phyloP scores from a whole-genome alignment of 2,797 vertebrate species.

The Pempheris klunzingeri region DNA sequence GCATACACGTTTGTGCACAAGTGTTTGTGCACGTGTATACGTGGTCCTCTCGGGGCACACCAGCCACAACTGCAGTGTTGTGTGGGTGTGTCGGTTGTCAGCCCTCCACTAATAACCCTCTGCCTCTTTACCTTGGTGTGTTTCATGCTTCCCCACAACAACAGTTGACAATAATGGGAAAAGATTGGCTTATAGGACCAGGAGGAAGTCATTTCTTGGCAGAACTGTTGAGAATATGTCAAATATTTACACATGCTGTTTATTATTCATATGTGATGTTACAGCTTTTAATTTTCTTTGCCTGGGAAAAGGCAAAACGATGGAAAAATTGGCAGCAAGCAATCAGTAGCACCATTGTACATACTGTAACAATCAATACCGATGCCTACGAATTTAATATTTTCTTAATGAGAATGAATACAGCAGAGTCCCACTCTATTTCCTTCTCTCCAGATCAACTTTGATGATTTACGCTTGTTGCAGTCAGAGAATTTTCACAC shows the following conservation, averaged over 20 bases:
- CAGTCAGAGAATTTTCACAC: conserved; percentile 23
- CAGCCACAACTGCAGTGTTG: conserved; percentile 68
- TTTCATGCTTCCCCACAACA: conserved; percentile 67
- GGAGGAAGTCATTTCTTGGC: conserved; percentile 1
- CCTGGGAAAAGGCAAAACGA: too few species aligned
- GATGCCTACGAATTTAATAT: not conserved
- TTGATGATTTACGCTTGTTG: conserved; percentile 24
- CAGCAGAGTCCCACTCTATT: not conserved
- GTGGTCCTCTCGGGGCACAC: conserved; percentile 45
- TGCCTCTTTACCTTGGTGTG: conserved; percentile 56
- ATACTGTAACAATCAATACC: not conserved
- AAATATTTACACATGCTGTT: conserved; percentile 14
- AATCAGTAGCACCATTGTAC: not conserved
- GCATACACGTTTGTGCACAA: conserved; percentile 69
- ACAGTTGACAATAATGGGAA: conserved; percentile 26
- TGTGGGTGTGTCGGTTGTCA: conserved; percentile 66
- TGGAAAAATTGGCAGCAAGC: not conserved
- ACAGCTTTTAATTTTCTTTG: not conserved
- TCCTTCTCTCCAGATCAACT: conserved; percentile 18
- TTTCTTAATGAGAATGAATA: conserved; percentile 10
- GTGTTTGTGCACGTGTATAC: conserved; percentile 60
- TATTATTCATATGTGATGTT: not conserved
- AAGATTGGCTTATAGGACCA: conserved; percentile 21
- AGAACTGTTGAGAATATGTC: conserved; percentile 18
- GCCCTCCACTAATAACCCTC: conserved; percentile 66